Percentiles rank a stretch among this genome's conserved stretches.
Evolutionary conservation across 2,113 vertebrate species (phyloP).

Genomic region (Nesospiza acunhae): DNA sequence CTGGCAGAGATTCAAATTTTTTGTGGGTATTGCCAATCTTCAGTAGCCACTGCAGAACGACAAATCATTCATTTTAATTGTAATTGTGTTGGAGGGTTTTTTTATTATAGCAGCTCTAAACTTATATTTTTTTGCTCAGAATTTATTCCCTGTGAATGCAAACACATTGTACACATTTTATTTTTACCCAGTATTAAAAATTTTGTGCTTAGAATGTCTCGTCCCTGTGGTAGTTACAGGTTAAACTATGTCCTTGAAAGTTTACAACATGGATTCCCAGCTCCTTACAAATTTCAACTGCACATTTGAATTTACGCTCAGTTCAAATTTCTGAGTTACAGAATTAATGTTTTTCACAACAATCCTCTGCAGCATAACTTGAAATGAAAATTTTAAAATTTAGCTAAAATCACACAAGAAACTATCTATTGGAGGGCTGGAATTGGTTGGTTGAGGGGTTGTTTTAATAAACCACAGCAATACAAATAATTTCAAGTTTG

Average conservation of each 20-base stretch:
- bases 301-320: background rate
- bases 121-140: background rate
- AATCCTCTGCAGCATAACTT: background rate
- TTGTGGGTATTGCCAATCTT: background rate
- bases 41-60: background rate
- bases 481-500: background rate
- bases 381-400: background rate
- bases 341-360: background rate
- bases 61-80: background rate
- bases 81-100: background rate
- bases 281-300: background rate
- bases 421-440: background rate
- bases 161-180: background rate
- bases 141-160: background rate
- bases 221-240: background rate
- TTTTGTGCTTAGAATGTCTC: background rate
- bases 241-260: background rate
- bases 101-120: background rate
- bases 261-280: background rate
- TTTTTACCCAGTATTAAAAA: background rate
- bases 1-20: background rate
- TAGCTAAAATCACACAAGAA: background rate
- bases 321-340: background rate
- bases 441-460: accelerated
- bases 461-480: background rate